Conservation (phyloP, 1,140 invertebrate species). For the Colletes gigas region DNA sequence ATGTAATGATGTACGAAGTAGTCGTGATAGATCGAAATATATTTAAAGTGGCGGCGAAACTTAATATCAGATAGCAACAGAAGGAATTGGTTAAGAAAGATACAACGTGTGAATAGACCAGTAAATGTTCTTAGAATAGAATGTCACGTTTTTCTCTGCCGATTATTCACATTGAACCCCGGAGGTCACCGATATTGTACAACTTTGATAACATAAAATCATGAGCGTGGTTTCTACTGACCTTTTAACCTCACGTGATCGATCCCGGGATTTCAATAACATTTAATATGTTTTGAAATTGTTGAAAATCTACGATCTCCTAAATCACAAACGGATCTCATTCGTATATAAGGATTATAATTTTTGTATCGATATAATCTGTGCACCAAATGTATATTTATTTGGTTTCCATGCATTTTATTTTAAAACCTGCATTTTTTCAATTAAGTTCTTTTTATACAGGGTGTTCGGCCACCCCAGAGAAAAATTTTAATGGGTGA, state of each 20-base stretch:
- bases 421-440: background rate
- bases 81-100: background rate
- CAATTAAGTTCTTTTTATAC: background rate
- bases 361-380: background rate
- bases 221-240: slow-evolving; percentile 24
- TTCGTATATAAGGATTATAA: background rate
- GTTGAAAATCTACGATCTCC: background rate
- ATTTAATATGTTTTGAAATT: slow-evolving; percentile 17
- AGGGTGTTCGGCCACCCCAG: too few relatives aligned
- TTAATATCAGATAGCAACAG: background rate
- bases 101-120: background rate
- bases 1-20: background rate
- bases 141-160: background rate
- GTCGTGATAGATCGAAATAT: background rate
- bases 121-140: slow-evolving; percentile 11
- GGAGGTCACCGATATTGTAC: slow-evolving; percentile 51
- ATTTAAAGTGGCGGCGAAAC: background rate
- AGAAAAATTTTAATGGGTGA: too few relatives aligned
- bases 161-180: slow-evolving; percentile 9
- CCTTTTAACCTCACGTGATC: slow-evolving; percentile 71
- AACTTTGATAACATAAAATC: slow-evolving; percentile 61
- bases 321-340: background rate
- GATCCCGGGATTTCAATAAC: slow-evolving; percentile 3
- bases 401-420: background rate
- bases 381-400: background rate